These are phyloP conservation scores for Dipodomys stephensi DNA, from an alignment of 2,113 vertebrate species.

Conservation along the genomic window DNA sequence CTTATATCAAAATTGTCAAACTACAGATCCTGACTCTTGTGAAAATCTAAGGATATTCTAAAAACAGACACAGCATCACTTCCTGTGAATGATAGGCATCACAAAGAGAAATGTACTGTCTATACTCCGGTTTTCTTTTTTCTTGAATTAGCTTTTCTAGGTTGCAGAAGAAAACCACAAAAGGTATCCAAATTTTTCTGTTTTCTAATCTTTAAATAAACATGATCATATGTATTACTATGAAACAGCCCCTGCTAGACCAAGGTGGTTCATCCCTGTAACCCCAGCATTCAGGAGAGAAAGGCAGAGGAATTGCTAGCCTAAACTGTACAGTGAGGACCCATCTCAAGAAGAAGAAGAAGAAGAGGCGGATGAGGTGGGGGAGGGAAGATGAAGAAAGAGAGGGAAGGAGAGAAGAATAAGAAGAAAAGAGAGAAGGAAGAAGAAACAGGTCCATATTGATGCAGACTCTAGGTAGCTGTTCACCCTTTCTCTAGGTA, in stretches of 20 bases:
- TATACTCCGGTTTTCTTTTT: background rate
- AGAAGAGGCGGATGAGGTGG: background rate
- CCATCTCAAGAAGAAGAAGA: background rate
- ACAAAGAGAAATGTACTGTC: background rate
- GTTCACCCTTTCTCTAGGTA: background rate
- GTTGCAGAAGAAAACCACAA: conserved; percentile 23
- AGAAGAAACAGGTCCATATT: background rate
- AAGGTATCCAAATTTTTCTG: background rate
- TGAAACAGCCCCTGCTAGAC: background rate
- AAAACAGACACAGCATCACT: conserved; percentile 49
- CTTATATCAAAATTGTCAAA: background rate
- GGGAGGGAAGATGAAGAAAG: background rate
- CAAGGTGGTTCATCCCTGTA: too few species aligned
- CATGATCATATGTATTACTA: background rate
- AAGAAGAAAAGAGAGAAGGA: background rate
- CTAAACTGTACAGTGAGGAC: too few species aligned
- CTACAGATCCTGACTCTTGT: background rate
- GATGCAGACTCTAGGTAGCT: background rate
- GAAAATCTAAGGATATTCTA: conserved; percentile 37
- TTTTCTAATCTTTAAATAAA: background rate
- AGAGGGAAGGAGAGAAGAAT: background rate
- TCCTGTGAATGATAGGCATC: conserved; percentile 8
- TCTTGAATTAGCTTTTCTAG: background rate
- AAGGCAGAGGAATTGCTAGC: too few species aligned
- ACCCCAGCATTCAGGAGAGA: too few species aligned